A percentile compares a stretch with the other conserved stretches of the same genome.
Evolutionary conservation across 2,797 vertebrate genomes (phyloP).

Genomic region (Acrocephalus scirpaceus): DNA sequence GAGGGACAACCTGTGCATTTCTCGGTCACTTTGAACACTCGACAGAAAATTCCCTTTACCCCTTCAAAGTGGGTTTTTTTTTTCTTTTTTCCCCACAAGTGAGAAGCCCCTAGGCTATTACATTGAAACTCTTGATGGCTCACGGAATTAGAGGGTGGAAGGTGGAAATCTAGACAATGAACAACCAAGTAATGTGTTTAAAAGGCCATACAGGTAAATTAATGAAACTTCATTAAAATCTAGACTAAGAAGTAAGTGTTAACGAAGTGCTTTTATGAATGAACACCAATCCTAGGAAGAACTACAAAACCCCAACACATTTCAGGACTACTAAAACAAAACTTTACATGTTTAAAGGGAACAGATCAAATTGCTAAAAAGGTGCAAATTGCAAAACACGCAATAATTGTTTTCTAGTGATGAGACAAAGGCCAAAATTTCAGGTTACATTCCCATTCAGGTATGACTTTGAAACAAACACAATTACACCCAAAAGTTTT

Average conservation of each 20-base stretch:
- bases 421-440: neutral
- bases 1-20: rapidly evolving
- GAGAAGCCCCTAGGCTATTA: neutral
- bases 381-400: neutral
- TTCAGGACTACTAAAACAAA: neutral
- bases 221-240: neutral
- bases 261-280: rapidly evolving
- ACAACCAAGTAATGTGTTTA: neutral
- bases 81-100: neutral
- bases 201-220: neutral
- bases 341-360: neutral
- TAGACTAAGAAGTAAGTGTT: neutral
- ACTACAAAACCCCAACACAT: too few relatives aligned
- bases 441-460: neutral
- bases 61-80: neutral
- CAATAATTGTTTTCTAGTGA: neutral
- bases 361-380: neutral
- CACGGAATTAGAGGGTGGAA: neutral
- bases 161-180: neutral
- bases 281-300: neutral
- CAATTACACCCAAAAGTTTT: rapidly evolving
- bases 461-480: neutral
- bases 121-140: neutral
- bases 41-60: neutral
- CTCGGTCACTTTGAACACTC: neutral